phyloP scores from a whole-genome alignment of 2,113 vertebrate species.

The Dipodomys merriami region DNA sequence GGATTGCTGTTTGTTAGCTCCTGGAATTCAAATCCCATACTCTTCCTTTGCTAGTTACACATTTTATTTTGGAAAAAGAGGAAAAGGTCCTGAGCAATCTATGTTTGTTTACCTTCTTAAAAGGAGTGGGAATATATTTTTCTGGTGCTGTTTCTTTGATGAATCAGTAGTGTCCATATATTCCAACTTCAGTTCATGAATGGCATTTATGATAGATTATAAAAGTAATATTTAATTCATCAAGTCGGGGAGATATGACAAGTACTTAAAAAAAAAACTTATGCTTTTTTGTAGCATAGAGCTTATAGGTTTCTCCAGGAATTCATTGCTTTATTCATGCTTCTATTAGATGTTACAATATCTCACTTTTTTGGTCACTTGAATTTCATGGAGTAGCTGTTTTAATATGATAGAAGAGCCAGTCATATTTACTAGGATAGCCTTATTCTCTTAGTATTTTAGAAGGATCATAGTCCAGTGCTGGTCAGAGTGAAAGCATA shows the following conservation, averaged over 20 bases:
- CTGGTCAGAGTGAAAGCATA: no score
- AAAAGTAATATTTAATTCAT: neutral
- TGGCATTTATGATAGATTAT: slow-evolving; percentile 4
- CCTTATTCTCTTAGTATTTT: slow-evolving; percentile 21
- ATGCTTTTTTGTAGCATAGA: neutral
- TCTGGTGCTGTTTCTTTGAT: slow-evolving; percentile 1
- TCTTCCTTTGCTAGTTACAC: neutral
- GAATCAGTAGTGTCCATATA: slow-evolving; percentile 2
- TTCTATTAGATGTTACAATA: neutral
- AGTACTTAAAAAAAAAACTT: neutral
- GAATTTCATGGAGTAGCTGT: neutral
- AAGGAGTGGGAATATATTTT: neutral
- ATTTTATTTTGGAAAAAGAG: neutral
- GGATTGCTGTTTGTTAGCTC: neutral
- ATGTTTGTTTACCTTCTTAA: neutral
- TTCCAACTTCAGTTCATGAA: neutral
- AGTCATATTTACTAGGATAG: slow-evolving; percentile 13
- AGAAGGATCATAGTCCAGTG: no score
- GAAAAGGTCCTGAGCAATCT: neutral
- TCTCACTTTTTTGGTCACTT: slow-evolving; percentile 22
- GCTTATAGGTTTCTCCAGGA: slow-evolving; percentile 1
- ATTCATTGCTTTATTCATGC: slow-evolving; percentile 3
- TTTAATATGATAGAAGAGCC: neutral
- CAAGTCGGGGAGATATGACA: neutral
- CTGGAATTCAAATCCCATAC: neutral